Evolutionary conservation across 1,140 invertebrate species (phyloP).

Genomic region (Rhyzopertha dominica): DNA sequence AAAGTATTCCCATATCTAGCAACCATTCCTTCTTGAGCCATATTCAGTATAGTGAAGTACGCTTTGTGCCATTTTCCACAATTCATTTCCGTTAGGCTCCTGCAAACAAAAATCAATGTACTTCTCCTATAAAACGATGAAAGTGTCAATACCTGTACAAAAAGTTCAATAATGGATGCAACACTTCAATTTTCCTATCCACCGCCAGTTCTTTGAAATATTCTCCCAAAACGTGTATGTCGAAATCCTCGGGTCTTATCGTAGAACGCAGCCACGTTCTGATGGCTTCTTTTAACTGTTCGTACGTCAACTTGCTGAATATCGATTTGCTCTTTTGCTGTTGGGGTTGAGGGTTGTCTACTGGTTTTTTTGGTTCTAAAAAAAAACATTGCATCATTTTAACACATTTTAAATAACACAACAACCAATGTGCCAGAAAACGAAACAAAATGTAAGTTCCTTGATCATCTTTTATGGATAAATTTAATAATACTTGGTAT

Average conservation of each 20-base stretch:
- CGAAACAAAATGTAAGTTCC: too few species aligned
- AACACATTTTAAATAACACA: too few species aligned
- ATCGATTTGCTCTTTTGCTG: conserved; percentile 16
- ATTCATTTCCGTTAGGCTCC: conserved; percentile 33
- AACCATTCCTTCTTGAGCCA: conserved; percentile 43
- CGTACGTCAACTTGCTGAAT: conserved; percentile 29
- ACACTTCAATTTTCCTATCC: conserved; percentile 35
- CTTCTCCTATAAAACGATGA: conserved; percentile 5
- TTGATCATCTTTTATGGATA: too few species aligned
- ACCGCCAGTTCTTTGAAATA: conserved; percentile 41
- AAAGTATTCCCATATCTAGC: conserved; percentile 36
- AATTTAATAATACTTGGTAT: too few species aligned
- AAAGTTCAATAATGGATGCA: conserved; percentile 41
- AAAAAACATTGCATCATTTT: too few species aligned
- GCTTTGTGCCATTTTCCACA: conserved; percentile 44
- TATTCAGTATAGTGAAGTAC: conserved; percentile 38
- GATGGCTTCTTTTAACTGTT: conserved; percentile 41
- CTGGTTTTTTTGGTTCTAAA: conserved; percentile 41
- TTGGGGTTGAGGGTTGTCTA: neutral
- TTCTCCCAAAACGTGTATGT: conserved; percentile 44
- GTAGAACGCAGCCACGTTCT: conserved; percentile 44
- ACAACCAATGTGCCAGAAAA: too few species aligned
- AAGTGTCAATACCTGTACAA: conserved; percentile 39
- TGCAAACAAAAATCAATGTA: conserved; percentile 25
- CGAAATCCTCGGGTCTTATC: conserved; percentile 38